Percentiles rank a stretch among this genome's conserved stretches.
phyloP scores from a whole-genome alignment of 2,113 vertebrate genomes.

The Erinaceus europaeus region DNA sequence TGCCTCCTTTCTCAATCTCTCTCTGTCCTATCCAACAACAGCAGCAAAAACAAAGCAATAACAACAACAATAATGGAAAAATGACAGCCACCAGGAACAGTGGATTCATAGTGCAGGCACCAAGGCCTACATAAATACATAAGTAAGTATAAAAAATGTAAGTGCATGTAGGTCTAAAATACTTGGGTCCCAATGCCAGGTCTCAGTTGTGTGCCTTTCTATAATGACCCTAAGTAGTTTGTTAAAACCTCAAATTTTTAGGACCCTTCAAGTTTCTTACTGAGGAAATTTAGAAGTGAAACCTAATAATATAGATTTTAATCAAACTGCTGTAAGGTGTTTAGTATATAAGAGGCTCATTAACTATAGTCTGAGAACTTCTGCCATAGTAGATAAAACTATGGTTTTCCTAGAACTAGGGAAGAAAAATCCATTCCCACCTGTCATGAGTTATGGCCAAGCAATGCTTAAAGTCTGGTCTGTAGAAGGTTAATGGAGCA shows the following conservation, averaged over 20 bases:
- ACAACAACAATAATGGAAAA: no score
- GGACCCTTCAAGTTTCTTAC: not conserved
- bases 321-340: not conserved
- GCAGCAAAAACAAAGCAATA: no score
- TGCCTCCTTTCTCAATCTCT: no score
- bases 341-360: not conserved
- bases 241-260: slow-evolving; percentile 9
- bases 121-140: no score
- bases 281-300: not conserved
- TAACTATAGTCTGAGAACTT: not conserved
- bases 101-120: no score
- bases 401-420: not conserved
- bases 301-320: not conserved
- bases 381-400: not conserved
- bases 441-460: not conserved
- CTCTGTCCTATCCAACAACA: no score
- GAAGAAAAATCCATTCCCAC: not conserved
- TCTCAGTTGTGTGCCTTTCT: not conserved
- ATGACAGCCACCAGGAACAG: no score
- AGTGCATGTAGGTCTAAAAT: not conserved
- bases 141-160: no score
- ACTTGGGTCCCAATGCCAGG: not conserved
- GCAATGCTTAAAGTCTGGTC: not conserved
- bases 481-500: not conserved
- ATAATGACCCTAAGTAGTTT: not conserved